Conservation (phyloP, 2,113 vertebrate genomes). For the Bubo scandiacus region DNA sequence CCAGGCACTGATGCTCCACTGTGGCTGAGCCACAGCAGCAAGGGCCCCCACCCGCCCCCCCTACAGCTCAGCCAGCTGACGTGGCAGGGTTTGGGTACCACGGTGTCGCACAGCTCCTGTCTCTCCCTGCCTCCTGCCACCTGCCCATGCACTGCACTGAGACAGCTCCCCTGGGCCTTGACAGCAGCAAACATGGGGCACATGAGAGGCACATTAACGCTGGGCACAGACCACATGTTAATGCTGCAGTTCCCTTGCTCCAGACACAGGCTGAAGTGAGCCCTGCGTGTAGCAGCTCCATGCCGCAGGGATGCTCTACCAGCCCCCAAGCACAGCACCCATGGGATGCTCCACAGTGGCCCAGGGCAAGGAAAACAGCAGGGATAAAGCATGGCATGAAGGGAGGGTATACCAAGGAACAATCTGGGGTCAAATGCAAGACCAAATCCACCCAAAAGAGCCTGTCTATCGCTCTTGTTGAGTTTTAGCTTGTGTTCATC, state of each 20-base stretch:
- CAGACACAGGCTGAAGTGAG: rapidly evolving
- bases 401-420: neutral
- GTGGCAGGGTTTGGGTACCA: neutral
- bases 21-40: neutral
- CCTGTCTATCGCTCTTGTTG: neutral
- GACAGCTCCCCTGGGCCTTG: neutral
- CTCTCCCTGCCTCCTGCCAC: neutral
- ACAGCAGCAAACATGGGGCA: neutral
- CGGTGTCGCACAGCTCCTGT: neutral
- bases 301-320: neutral
- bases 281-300: neutral
- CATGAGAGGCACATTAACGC: neutral
- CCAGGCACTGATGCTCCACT: neutral
- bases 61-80: neutral
- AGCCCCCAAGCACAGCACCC: neutral
- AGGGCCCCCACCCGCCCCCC: rapidly evolving
- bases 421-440: neutral
- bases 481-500: neutral
- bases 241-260: neutral
- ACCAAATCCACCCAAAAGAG: neutral
- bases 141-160: neutral
- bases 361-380: neutral
- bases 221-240: neutral
- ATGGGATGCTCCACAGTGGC: rapidly evolving
- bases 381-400: neutral